Conservation (phyloP, 2,888 invertebrate genomes). For the Dryobota labecula region DNA sequence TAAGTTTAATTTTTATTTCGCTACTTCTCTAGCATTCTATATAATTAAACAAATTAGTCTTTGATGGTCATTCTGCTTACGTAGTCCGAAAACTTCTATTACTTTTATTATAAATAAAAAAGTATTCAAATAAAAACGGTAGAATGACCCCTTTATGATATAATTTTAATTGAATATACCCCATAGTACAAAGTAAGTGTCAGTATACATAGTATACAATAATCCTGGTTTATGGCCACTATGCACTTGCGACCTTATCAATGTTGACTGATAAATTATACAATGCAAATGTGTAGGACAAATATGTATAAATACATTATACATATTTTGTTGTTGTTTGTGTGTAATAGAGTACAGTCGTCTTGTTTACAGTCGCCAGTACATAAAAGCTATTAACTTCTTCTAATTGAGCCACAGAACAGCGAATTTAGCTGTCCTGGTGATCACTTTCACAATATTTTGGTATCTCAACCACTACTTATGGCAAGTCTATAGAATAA, state of each 20-base stretch:
- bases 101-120: too few species aligned
- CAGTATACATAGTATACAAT: slow-evolving; percentile 55
- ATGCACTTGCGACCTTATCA: slow-evolving; percentile 27
- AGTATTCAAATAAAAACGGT: background rate
- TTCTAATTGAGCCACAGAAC: slow-evolving; percentile 37
- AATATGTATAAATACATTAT: background rate
- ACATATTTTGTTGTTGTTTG: background rate
- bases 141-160: background rate
- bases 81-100: background rate
- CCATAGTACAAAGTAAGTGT: slow-evolving; percentile 13
- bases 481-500: slow-evolving; percentile 44
- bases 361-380: slow-evolving; percentile 7
- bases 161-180: slow-evolving; percentile 3
- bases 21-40: slow-evolving; percentile 4
- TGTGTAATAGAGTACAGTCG: background rate
- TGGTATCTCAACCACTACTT: slow-evolving; percentile 24
- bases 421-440: slow-evolving; percentile 13
- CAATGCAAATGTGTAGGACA: slow-evolving; percentile 8
- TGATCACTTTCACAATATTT: slow-evolving; percentile 35
- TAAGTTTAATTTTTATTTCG: background rate
- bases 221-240: slow-evolving; percentile 22
- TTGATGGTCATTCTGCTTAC: background rate
- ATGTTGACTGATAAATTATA: slow-evolving; percentile 4
- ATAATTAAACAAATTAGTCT: background rate
- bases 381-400: slow-evolving; percentile 25